Conservation (phyloP, 1,140 invertebrate species). For the Calycopis cecrops region DNA sequence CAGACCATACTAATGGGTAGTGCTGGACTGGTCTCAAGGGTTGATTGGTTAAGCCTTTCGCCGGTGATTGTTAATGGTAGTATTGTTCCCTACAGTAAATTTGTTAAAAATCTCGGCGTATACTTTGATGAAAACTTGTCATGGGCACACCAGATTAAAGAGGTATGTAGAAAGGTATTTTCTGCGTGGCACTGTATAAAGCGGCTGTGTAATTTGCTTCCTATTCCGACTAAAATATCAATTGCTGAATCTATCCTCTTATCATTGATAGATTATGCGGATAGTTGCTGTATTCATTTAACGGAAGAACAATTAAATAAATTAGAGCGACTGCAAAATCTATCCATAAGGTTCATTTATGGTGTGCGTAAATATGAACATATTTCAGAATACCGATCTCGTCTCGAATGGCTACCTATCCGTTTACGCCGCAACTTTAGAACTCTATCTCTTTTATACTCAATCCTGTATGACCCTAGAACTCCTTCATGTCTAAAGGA, state of each 20-base stretch:
- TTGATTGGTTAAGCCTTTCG: neutral
- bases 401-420: neutral
- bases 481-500: constrained; percentile 3
- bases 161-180: no score
- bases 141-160: neutral
- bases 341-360: no score
- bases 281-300: no score
- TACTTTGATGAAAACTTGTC: neutral
- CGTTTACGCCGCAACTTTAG: neutral
- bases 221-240: no score
- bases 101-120: neutral
- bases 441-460: neutral
- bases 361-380: no score
- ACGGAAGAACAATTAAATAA: no score
- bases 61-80: no score
- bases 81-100: neutral
- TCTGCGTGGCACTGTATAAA: no score
- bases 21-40: neutral
- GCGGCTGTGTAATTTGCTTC: no score
- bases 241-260: no score
- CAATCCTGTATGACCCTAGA: neutral
- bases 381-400: neutral
- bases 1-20: neutral
- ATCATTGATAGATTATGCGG: no score
- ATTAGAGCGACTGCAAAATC: no score